These are phyloP conservation scores for Tetramorium simillimum DNA, from an alignment of 1,140 invertebrate species.

Conservation along the genomic window DNA sequence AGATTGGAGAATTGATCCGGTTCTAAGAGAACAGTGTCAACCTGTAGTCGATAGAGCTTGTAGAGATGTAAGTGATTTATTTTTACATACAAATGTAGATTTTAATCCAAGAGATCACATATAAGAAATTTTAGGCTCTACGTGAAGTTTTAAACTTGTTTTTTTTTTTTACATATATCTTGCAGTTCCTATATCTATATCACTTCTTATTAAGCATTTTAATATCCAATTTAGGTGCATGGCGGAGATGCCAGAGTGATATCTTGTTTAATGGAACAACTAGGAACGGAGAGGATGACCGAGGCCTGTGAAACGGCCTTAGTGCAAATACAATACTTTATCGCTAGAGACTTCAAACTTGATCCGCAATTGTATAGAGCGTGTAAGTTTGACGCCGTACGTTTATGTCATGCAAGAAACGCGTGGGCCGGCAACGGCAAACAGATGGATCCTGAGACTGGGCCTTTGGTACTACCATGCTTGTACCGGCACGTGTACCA, in stretches of 20 bases:
- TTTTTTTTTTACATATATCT: conserved; percentile 1
- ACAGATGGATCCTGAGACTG: conserved; percentile 89
- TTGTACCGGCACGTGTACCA: conserved; percentile 95
- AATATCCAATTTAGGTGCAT: conserved; percentile 77
- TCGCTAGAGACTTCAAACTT: conserved; percentile 96
- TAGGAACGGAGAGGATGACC: conserved; percentile 94
- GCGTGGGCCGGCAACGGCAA: conserved; percentile 91
- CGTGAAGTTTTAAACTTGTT: background rate
- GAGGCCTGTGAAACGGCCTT: conserved; percentile 95
- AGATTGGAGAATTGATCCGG: conserved; percentile 96
- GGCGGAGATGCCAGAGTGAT: conserved; percentile 93
- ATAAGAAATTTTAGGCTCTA: background rate
- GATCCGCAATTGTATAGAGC: conserved; percentile 95
- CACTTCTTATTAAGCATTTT: conserved; percentile 5
- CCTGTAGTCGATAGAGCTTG: conserved; percentile 92
- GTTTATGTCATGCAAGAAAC: conserved; percentile 92
- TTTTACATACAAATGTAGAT: background rate
- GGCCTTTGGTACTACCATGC: conserved; percentile 95
- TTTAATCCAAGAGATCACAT: background rate
- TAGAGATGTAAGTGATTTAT: conserved; percentile 85
- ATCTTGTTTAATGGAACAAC: conserved; percentile 96
- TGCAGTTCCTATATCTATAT: background rate
- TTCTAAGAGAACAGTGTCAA: conserved; percentile 94
- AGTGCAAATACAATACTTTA: conserved; percentile 98
- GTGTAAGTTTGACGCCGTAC: conserved; percentile 94